Evolutionary conservation across 2,888 invertebrate genomes (phyloP).

Genomic region (Meliscaeva auricollis): DNA sequence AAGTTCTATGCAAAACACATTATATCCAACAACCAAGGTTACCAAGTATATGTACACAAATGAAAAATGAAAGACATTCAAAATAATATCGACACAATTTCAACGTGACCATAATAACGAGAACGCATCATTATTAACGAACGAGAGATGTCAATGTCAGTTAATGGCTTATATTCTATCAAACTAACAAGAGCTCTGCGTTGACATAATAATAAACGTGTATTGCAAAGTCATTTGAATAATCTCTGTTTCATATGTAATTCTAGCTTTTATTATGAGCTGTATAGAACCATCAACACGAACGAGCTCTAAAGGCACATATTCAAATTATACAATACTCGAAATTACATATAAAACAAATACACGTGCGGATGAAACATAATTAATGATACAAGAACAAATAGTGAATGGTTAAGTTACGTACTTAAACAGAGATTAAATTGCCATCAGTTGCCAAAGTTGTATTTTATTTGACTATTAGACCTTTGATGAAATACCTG

Average conservation of each 20-base stretch:
- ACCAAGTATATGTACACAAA: neutral
- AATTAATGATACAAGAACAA: conserved; percentile 6
- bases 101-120: conserved; percentile 23
- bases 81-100: conserved; percentile 21
- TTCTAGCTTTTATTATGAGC: neutral
- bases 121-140: conserved; percentile 20
- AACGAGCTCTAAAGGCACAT: neutral
- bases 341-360: no score
- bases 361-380: neutral
- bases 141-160: conserved; percentile 34
- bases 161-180: conserved; percentile 5
- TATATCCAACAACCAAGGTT: conserved; percentile 4
- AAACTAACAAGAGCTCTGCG: conserved; percentile 5
- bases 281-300: neutral
- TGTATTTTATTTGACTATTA: neutral
- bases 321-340: neutral
- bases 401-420: neutral
- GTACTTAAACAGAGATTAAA: neutral
- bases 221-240: conserved; percentile 1
- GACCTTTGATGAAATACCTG: conserved; percentile 1
- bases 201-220: neutral
- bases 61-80: conserved; percentile 21
- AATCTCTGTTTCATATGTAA: neutral
- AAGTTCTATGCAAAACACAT: neutral
- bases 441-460: neutral